Base-by-base conservation (phyloP, 2,888 invertebrate genomes). In the Pachymerium ferrugineum region DNA sequence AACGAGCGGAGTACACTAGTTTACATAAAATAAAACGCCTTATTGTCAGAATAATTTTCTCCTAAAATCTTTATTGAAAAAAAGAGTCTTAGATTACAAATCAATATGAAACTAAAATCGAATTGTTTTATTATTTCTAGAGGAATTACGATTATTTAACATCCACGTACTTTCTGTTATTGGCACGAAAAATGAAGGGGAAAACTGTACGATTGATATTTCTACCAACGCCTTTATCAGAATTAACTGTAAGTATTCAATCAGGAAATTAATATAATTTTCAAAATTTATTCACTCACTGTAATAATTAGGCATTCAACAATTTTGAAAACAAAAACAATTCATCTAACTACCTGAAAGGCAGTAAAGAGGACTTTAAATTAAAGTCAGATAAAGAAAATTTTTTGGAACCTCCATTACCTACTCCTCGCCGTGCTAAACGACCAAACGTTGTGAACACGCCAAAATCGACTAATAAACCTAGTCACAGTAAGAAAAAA, bases 91-190 rank as follows among this genome's bases (percentile, higher is more conserved):
- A n/a, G n/a, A n/a, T n/a, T n/a, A n/a, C n/a, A n/a, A n/a, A n/a
- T n/a, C n/a, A n/a, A n/a, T n/a, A n/a, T n/a, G n/a, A n/a, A n/a
- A n/a, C n/a, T n/a, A n/a, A n/a, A n/a, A n/a, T n/a, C n/a, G n/a
- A 0, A 12, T 31, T 4, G 8, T 3, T 74, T 70, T 69, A 76
- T 76, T 54, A 42, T 47, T 80, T 80, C 29, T 81, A 85, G 80
- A 88, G 88, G 87, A 84, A 85, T 71, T 90, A 88, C 79, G 90
- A 91, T 82, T 89, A 90, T 80, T 84, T 88, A 79, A 89, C 89
- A 0, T 88, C 91, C 2, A 90, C 90, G 0, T 92, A 92, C 83
- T 85, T 89, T 76, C 81, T 92, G 42, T 82, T 92, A 70, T 79
- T 88, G 30, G 85, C 85, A 73, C 85, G 86, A 78, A 90, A 89